Percentiles rank a stretch among this genome's conserved stretches.
Evolutionary conservation across 2,113 vertebrate genomes (phyloP).

Genomic region (Oceanodroma tethys): DNA sequence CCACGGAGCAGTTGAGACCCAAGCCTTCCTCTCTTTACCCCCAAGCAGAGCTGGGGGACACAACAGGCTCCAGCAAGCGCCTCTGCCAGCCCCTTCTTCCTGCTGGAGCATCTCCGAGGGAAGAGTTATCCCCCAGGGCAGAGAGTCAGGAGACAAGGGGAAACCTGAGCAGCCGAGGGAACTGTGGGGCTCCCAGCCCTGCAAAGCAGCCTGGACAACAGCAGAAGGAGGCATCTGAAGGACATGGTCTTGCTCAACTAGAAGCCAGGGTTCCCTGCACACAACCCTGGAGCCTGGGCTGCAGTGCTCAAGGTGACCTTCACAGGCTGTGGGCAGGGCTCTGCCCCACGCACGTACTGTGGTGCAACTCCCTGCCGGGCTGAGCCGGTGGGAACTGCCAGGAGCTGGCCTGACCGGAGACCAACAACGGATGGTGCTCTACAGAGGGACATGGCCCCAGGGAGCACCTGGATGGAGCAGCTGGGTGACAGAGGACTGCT

Average conservation of each 20-base stretch:
- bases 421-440: not conserved
- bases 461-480: not conserved
- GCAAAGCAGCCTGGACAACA: not conserved
- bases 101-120: not conserved
- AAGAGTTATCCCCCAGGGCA: not conserved
- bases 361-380: not conserved
- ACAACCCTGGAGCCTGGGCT: not conserved
- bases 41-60: not conserved
- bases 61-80: not conserved
- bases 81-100: not conserved
- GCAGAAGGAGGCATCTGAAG: not conserved
- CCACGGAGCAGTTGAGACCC: accelerated
- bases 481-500: not conserved
- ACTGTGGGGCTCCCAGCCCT: not conserved
- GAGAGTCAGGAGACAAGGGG: not conserved
- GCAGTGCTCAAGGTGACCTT: slow-evolving; percentile 21
- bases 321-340: not conserved
- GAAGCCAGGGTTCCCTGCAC: not conserved
- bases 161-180: not conserved
- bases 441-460: not conserved
- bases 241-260: not conserved
- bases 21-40: not conserved
- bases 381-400: not conserved
- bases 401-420: not conserved
- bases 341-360: accelerated